These are phyloP conservation scores for Megaptera novaeangliae DNA, from an alignment of 2,113 vertebrate genomes.

Conservation along the genomic window DNA sequence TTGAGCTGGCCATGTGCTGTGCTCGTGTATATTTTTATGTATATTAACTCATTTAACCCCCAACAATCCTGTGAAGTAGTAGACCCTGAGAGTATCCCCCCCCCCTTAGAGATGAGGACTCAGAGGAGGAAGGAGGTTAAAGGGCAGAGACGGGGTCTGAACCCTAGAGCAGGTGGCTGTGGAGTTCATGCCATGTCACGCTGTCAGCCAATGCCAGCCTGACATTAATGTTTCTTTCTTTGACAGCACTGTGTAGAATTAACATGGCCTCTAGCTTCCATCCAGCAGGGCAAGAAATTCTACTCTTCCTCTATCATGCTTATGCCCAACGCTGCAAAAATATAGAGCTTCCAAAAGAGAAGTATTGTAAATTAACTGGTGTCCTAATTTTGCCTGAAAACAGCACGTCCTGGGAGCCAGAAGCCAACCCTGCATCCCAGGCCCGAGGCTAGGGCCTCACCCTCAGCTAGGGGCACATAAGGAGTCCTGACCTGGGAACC, in stretches of 20 bases:
- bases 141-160: not conserved
- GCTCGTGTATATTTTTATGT: not conserved
- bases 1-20: accelerated
- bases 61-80: not conserved
- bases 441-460: not conserved
- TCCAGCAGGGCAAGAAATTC: not conserved
- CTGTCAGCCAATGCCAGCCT: not conserved
- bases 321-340: not conserved
- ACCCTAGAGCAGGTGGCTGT: not conserved
- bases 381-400: not conserved
- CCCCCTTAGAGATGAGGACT: not conserved
- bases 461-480: not conserved
- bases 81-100: not conserved
- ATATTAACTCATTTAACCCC: not conserved
- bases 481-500: not conserved
- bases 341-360: not conserved
- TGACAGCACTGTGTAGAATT: not conserved
- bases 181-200: accelerated
- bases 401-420: not conserved
- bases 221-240: accelerated
- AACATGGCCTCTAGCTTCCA: not conserved
- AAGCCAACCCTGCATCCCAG: not conserved
- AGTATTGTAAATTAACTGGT: not conserved
- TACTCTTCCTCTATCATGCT: not conserved
- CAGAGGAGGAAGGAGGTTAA: not conserved